A percentile compares a stretch with the other conserved stretches of the same genome.
Evolutionary conservation across 2,113 vertebrate species (phyloP).

Genomic region (Hippocampus comes): DNA sequence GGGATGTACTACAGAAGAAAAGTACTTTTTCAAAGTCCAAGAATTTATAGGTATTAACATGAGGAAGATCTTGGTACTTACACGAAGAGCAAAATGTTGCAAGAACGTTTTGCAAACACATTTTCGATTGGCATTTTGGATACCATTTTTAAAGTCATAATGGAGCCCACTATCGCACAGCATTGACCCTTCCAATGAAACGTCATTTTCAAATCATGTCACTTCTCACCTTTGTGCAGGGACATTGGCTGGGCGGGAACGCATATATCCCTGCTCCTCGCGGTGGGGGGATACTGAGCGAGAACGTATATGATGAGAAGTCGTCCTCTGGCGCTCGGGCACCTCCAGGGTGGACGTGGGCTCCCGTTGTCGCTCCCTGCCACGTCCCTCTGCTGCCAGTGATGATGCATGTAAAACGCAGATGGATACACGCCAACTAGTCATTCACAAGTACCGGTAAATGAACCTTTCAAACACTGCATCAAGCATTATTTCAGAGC

Average conservation of each 20-base stretch:
- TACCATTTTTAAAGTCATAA: too few relatives aligned
- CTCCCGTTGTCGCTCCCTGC: constrained; percentile 66
- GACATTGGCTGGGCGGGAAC: constrained; percentile 89
- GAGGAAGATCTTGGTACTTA: neutral
- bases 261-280: constrained; percentile 86
- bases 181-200: neutral
- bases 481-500: neutral
- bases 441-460: neutral
- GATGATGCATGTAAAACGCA: constrained; percentile 5
- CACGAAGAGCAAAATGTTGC: neutral
- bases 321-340: constrained; percentile 84
- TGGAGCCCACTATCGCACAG: neutral
- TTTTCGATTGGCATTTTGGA: too few relatives aligned
- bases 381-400: constrained; percentile 54
- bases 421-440: neutral
- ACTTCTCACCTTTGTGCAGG: constrained; percentile 90
- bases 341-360: constrained; percentile 85
- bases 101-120: neutral
- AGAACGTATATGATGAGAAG: constrained; percentile 84
- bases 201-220: neutral
- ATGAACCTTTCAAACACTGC: neutral
- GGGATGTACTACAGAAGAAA: neutral
- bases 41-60: neutral
- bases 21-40: neutral
- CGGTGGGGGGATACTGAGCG: constrained; percentile 93